Base-by-base conservation (phyloP, 2,113 vertebrate species). In the Genyomyrus donnyi region DNA sequence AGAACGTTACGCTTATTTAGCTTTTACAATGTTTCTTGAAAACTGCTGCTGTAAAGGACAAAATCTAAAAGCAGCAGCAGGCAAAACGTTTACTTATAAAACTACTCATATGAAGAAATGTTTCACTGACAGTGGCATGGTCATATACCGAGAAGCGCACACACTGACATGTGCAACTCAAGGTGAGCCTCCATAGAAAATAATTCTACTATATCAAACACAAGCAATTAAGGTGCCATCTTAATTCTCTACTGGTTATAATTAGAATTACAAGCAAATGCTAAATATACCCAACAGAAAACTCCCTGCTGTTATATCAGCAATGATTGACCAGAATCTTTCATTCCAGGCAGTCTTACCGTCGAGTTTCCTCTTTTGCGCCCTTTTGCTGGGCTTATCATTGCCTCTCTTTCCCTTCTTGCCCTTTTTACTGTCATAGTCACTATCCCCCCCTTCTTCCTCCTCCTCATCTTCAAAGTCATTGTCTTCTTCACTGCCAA, bases 401-500 rank as follows among this genome's bases (percentile, higher is more conserved):
- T 97, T 97, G 83, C 93, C 92, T 90, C 96, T 97, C 94, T 97
- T 97, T 88, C 92, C 96, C 93, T 97, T 98, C 94, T 97, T 98
- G 91, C 94, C 97, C 91, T 94, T 96, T 92, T 97, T 97, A n/a
- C 97, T 95, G 92, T 97, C 96, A 53, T 97, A 97, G 91, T 98
- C 97, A n/a, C 97, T 97, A 91, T 89, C 89, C 1, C 96, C 96
- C 88, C 96, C 96, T 70, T 97, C 97, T 93, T 89, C 88, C 39
- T 96, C 88, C 39, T 96, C 95, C 70, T 96, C 96, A 90, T 96
- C 96, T 80, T 95, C 96, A 90, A 96, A 95, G 3, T 97, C 95
- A 5, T 96, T 96, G 53, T 97, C 96, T 89, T 97, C 97, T 31
- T 97, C 96, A 3, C 96, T 98, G 88, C 97, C 97, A 93, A 98